A percentile compares a stretch with the other conserved stretches of the same genome.
phyloP scores from a whole-genome alignment of 2,888 invertebrate species.

The Apeira syringaria region DNA sequence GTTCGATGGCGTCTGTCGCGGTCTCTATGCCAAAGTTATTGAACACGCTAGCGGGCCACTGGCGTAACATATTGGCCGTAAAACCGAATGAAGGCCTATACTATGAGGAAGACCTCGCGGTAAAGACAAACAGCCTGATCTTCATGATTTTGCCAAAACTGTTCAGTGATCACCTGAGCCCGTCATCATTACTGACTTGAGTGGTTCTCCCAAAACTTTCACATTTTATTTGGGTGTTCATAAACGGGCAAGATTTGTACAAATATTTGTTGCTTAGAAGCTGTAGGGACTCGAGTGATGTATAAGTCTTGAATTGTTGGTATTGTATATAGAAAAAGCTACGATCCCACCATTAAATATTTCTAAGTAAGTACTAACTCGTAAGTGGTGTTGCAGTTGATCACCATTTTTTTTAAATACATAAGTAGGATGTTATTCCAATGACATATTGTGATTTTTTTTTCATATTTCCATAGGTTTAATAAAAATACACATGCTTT shows the following conservation, averaged over 20 bases:
- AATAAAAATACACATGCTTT: conserved; percentile 59
- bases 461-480: conserved; percentile 72
- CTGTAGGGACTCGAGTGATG: conserved; percentile 78
- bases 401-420: conserved; percentile 62
- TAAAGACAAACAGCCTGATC: too few species aligned
- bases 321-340: conserved; percentile 80
- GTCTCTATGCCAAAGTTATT: too few species aligned
- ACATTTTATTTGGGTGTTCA: not conserved
- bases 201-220: too few species aligned
- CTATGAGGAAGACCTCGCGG: too few species aligned
- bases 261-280: conserved; percentile 31
- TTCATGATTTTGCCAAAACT: too few species aligned
- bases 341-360: conserved; percentile 82
- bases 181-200: too few species aligned
- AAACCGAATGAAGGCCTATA: too few species aligned
- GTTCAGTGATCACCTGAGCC: too few species aligned
- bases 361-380: conserved; percentile 79
- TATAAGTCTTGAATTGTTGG: conserved; percentile 77
- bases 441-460: conserved; percentile 75
- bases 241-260: conserved; percentile 22
- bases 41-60: too few species aligned
- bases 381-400: conserved; percentile 72
- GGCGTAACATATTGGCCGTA: too few species aligned
- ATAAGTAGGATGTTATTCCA: conserved; percentile 73
- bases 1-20: too few species aligned